A percentile compares a stretch with the other conserved stretches of the same genome.
These are phyloP conservation scores for Cosmopolites sordidus DNA, from an alignment of 2,888 invertebrate genomes.

Conservation along the genomic window DNA sequence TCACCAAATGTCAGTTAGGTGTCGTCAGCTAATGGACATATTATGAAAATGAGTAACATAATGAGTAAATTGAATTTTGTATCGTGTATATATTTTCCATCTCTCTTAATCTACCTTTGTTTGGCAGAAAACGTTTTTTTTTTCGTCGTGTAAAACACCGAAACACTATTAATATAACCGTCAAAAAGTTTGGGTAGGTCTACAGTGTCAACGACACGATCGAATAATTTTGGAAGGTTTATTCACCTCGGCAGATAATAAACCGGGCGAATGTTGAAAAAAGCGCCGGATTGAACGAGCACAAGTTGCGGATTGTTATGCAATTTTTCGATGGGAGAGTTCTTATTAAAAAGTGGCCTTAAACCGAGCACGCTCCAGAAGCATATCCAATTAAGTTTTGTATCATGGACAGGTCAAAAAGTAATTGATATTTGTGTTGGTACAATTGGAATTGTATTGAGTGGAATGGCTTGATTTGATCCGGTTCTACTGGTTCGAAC, in stretches of 20 bases:
- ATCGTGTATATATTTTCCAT: not conserved
- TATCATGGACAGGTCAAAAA: too few species aligned
- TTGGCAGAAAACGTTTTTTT: conserved; percentile 7
- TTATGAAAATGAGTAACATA: not conserved
- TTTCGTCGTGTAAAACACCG: conserved; percentile 8
- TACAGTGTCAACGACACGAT: conserved; percentile 20
- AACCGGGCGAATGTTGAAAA: conserved; percentile 16
- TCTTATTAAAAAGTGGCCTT: too few species aligned
- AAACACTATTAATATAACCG: conserved; percentile 23
- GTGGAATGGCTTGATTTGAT: too few species aligned
- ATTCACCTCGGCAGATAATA: conserved; percentile 20
- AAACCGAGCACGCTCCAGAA: too few species aligned
- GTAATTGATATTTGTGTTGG: too few species aligned
- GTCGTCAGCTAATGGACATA: not conserved
- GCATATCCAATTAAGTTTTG: too few species aligned
- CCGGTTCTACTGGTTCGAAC: too few species aligned
- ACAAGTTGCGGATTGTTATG: conserved; percentile 12
- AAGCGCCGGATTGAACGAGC: conserved; percentile 13
- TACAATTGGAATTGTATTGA: too few species aligned
- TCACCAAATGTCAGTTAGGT: not conserved
- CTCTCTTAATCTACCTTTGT: conserved; percentile 2
- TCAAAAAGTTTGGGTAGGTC: conserved; percentile 24
- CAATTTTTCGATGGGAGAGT: conserved; percentile 4
- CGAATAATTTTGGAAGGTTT: conserved; percentile 24
- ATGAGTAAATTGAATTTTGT: not conserved